A percentile compares a stretch with the other conserved stretches of the same genome.
phyloP scores from a whole-genome alignment of 2,797 vertebrate species.

The Cossypha dichroa region DNA sequence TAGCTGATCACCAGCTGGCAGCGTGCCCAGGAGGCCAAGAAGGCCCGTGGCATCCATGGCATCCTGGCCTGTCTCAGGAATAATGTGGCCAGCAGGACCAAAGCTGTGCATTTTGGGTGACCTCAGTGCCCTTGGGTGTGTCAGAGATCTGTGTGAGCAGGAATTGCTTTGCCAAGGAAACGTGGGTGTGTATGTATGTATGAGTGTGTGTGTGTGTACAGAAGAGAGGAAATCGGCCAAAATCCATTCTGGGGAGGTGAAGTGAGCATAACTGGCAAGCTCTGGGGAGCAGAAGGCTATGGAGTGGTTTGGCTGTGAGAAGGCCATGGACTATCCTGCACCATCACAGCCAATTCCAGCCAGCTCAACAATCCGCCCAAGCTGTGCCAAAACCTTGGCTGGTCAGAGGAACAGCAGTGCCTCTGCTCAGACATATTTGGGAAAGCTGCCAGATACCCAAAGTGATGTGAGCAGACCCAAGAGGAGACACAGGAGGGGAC shows the following conservation, averaged over 20 bases:
- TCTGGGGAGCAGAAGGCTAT: not conserved
- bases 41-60: not conserved
- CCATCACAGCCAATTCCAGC: not conserved
- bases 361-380: not conserved
- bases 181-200: fast-evolving
- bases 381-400: not conserved
- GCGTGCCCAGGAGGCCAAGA: not conserved
- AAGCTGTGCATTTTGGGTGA: not conserved
- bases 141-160: not conserved
- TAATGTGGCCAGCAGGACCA: not conserved
- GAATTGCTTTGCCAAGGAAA: not conserved
- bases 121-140: not conserved
- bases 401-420: not conserved
- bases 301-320: not conserved
- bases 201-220: fast-evolving
- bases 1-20: not conserved
- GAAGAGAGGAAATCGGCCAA: not conserved
- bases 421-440: not conserved
- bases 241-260: not conserved
- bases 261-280: not conserved
- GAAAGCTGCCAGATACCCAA: not conserved
- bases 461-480: not conserved
- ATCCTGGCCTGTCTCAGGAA: not conserved
- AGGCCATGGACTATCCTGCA: not conserved
- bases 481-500: not conserved